Evolutionary conservation across 2,888 invertebrate species (phyloP).

Genomic region (Spodoptera picta): DNA sequence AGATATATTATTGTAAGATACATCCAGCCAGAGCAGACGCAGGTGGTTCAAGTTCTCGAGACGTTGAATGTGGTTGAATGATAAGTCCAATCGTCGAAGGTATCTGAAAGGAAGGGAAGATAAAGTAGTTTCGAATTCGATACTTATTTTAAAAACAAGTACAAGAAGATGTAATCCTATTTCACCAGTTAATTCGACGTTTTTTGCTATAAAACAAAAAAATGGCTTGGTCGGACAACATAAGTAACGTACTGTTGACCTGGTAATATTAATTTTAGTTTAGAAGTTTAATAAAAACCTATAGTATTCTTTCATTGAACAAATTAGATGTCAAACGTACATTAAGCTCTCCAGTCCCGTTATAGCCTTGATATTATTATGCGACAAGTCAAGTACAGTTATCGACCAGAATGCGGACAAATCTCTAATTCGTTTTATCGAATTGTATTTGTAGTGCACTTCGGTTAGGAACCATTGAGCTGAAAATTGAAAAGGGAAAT

Average conservation of each 20-base stretch:
- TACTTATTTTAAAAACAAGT: not conserved
- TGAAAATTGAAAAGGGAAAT: conserved; percentile 62
- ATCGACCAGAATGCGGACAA: conserved; percentile 90
- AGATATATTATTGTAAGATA: conserved; percentile 88
- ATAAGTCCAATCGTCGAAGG: conserved; percentile 88
- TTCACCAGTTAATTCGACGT: not conserved
- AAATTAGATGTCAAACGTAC: conserved; percentile 61
- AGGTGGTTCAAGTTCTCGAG: conserved; percentile 88
- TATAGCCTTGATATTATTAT: conserved; percentile 89
- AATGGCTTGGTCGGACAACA: too few relatives aligned
- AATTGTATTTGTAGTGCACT: conserved; percentile 89
- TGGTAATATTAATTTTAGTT: too few relatives aligned
- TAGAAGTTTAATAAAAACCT: too few relatives aligned
- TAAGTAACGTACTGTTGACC: too few relatives aligned
- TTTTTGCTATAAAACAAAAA: too few relatives aligned
- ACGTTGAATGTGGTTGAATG: conserved; percentile 88
- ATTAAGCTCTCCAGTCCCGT: conserved; percentile 86
- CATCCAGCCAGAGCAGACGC: conserved; percentile 85
- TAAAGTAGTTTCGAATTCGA: not conserved
- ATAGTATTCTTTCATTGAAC: too few relatives aligned
- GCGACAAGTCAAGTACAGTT: conserved; percentile 88
- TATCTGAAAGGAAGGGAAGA: conserved; percentile 74
- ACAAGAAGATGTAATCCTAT: not conserved
- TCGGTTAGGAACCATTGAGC: conserved; percentile 90
- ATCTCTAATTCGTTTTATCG: conserved; percentile 85